Base-by-base conservation (phyloP, 2,113 vertebrate genomes). In the Meleagris gallopavo region DNA sequence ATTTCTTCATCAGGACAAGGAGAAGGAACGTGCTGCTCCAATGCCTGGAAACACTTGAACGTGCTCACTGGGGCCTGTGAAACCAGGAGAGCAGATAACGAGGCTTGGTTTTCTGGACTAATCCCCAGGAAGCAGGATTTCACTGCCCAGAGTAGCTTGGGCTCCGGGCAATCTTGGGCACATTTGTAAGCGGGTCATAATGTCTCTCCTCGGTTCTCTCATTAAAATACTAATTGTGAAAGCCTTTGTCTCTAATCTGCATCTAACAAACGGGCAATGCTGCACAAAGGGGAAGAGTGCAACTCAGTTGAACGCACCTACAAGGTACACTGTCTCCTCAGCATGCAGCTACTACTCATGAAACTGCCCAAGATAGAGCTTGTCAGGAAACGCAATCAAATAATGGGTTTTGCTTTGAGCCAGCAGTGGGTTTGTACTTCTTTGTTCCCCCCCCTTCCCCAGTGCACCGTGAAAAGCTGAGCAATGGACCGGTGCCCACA, bases 211-310 rank as follows among this genome's bases (percentile, higher is more conserved):
- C 83, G 88, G 86, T 88, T 86, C 78, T 86, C 43, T 88, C 82
- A 75, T 75, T 93, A 89, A 91, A 92, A 93, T 62, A 87, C 75
- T 83, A 89, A 95, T 71, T 86, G 82, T 81, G 88, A 88, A 92
- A 89, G 75, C 74, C 89, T 89, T 94, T 79, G 87, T 84, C 62
- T 86, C 71, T 77, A 74, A 90, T 80, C 84, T 96, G 75, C 67
- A 61, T 77, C 85, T 91, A 88, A 91, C 79, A 85, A 96, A 94
- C 74, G 3, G 1, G 87, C 78, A 82, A 72, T 9, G 3, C 78
- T 70, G 70, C 71, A 91, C 90, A 88, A 88, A 93, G 24, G 57
- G 65, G 62, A 66, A 81, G 55, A 90, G 83, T 41, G 74, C 88
- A 89, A 25, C 88, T 90, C 74, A 52, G 85, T 90, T 83, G 92